Base-by-base conservation (phyloP, 2,888 invertebrate species). In the Prosapia bicincta region DNA sequence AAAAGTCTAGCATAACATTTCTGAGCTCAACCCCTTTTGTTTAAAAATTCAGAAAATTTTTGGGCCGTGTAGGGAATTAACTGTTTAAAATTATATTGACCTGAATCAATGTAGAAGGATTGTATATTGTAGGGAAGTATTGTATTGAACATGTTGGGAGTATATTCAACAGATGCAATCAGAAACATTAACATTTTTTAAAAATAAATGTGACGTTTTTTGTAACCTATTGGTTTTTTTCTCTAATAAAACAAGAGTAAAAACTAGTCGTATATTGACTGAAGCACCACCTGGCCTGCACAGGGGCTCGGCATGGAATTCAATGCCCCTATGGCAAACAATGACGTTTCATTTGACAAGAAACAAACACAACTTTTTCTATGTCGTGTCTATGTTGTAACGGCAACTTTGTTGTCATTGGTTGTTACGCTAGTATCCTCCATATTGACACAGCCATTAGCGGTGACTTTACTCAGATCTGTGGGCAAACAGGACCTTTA, bases 361-460 rank as follows among this genome's bases (percentile, higher is more conserved):
- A 73, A 24, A 68, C 73, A 73, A 73, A 73, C 69, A 72, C 54
- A 74, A 69, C 65, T 74, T 74, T 72, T 74, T 74, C 23, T 26
- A n/a, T 67, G 65, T 65, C 30, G 25, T 67, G 20, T 20, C 3
- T 54, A 2, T 54, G 54, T 54, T 20, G 54, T 13, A 54, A 54
- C 54, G 69, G 69, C 69, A 65, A 69, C 69, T 54, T 54, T 54
- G 54, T 54, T 54, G n/a, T 54, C 54, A 74, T 43, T 65, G 54
- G 38, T 74, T 69, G 74, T 74, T 74, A 74, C 74, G 74, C 23
- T 54, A 69, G 74, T 74, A 74, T 68, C 43, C 38, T 38, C 73
- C 43, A 24, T 74, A 69, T 74, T 69, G 69, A 69, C 25, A 24
- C 24, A 20, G 28, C 74, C 74, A 74, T 74, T 74, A 74, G 74